Evolutionary conservation across 1,140 invertebrate species (phyloP), one percentile per base, ranked within the genome.

Genomic region (Nomia melanderi): DNA sequence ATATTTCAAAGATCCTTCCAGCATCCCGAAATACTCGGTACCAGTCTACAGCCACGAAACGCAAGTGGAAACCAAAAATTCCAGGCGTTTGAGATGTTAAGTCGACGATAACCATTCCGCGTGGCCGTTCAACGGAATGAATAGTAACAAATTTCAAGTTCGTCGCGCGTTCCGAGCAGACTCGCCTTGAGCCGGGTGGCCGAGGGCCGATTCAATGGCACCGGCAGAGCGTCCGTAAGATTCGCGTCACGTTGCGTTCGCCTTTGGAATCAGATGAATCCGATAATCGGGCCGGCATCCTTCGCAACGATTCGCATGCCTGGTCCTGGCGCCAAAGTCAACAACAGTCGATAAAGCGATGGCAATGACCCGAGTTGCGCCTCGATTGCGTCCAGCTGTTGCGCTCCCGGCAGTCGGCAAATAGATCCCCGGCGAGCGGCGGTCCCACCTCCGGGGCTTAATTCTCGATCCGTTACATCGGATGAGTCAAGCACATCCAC

Each of bases 311-410:
- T 69, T 82, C 44, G 41, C 31, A 50, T 36, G 65, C 54, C 53
- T 2, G 41, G 41, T 44, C 41, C 41, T 44, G 60, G 47, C 53
- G 79, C 79, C 66, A 81, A 69, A 81, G 67, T 81, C 75, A 74
- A 78, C 75, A 73, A 66, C 50, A 44, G 72, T 6, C 39, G 73
- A 78, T 75, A 63, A 74, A 69, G 41, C n/a, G 54, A 44, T 72
- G 82, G 81, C 77, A 83, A 82, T 82, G 77, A 83, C 81, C 81
- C 41, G 77, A 11, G 39, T 29, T 33, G 39, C 41, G 64, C 6
- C 56, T 31, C 72, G 77, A 84, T 83, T 44, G 50, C 60, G 56
- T 64, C 36, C 82, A 84, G 81, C 77, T 83, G 81, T 39, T 64
- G 64, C 63, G 56, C 23, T 33, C 64, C 44, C 39, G 27, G 54